Percentiles rank a stretch among this genome's conserved stretches.
Evolutionary conservation across 2,888 invertebrate species (phyloP).

Genomic region (Meandrusa payeni): DNA sequence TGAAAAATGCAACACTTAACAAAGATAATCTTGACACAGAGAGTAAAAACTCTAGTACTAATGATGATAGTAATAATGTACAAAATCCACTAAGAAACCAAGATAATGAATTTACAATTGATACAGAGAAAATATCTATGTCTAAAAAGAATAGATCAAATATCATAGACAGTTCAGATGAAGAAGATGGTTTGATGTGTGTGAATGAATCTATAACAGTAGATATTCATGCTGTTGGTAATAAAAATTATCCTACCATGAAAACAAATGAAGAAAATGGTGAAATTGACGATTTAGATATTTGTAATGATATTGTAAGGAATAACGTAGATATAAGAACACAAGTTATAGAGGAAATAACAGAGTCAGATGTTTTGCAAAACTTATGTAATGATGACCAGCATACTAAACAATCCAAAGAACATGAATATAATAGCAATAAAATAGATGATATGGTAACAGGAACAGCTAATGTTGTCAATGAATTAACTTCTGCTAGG

Average conservation of each 20-base stretch:
- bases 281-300: constrained; percentile 15
- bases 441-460: constrained; percentile 17
- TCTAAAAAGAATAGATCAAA: constrained; percentile 34
- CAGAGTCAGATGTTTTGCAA: too few relatives aligned
- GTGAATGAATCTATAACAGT: constrained; percentile 34
- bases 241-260: too few relatives aligned
- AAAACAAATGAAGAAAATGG: constrained; percentile 16
- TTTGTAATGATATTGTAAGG: too few relatives aligned
- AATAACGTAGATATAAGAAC: too few relatives aligned
- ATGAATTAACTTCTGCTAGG: too few relatives aligned
- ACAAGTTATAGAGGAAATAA: too few relatives aligned
- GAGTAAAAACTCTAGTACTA: constrained; percentile 1
- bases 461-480: neutral
- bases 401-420: too few relatives aligned
- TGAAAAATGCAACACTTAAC: constrained; percentile 41
- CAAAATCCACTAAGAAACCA: neutral
- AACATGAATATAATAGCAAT: too few relatives aligned
- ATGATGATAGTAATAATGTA: constrained; percentile 15
- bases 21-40: constrained; percentile 18
- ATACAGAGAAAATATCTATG: constrained; percentile 20
- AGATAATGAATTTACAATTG: neutral
- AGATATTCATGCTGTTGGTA: constrained; percentile 35
- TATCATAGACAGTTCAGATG: constrained; percentile 40
- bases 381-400: too few relatives aligned
- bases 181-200: constrained; percentile 31